Conservation (phyloP, 2,797 vertebrate genomes). For the Gymnothorax javanicus region DNA sequence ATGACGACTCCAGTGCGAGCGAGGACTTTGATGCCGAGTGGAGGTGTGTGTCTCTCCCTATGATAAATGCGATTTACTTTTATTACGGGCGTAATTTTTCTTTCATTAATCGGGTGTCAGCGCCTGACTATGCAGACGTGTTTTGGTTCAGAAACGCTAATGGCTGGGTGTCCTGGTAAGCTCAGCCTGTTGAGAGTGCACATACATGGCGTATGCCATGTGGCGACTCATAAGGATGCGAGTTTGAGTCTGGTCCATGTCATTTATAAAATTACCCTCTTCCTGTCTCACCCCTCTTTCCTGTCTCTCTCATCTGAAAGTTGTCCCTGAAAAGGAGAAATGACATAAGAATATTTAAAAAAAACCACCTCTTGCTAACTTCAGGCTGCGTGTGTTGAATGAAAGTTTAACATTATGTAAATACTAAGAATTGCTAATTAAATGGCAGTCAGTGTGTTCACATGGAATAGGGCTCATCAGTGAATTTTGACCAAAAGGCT, state of each 20-base stretch:
- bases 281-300: too few species aligned
- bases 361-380: background rate
- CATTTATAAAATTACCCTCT: too few species aligned
- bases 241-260: too few species aligned
- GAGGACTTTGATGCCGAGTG: slow-evolving; percentile 79
- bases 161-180: background rate
- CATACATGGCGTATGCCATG: too few species aligned
- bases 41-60: slow-evolving; percentile 64
- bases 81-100: background rate
- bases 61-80: background rate
- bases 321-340: too few species aligned
- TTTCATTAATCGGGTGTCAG: background rate
- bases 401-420: background rate
- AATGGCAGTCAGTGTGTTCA: background rate
- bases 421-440: background rate
- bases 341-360: too few species aligned
- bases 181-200: too few species aligned
- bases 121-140: background rate
- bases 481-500: background rate
- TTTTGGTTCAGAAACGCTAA: background rate
- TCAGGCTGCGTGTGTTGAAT: background rate
- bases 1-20: slow-evolving; percentile 79
- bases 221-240: too few species aligned
- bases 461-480: background rate
- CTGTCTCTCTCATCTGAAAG: too few species aligned